Percentiles rank a stretch among this genome's conserved stretches.
phyloP scores from a whole-genome alignment of 2,888 invertebrate genomes.

The Conistra vaccinii region DNA sequence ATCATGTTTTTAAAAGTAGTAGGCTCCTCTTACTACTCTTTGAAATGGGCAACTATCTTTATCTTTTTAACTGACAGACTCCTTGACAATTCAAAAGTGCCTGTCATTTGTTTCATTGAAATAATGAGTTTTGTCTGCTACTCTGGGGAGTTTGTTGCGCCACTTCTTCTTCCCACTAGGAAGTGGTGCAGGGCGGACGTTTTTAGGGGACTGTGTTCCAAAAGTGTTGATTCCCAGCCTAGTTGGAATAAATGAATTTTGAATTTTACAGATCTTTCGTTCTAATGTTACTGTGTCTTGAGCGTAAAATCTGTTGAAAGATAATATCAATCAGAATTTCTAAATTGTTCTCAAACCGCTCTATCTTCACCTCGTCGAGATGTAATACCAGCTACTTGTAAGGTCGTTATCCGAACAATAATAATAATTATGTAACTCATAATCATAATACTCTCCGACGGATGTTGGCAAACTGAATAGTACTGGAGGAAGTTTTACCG shows the following conservation, averaged over 20 bases:
- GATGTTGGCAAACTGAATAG: slow-evolving; percentile 70
- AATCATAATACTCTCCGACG: slow-evolving; percentile 64
- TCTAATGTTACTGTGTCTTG: too few species aligned
- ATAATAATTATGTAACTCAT: slow-evolving; percentile 43
- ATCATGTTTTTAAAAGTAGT: not conserved
- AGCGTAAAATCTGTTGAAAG: too few species aligned
- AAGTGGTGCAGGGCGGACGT: too few species aligned
- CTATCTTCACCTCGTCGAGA: not conserved
- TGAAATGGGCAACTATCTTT: too few species aligned
- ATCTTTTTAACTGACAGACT: not conserved
- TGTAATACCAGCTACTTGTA: slow-evolving; percentile 8
- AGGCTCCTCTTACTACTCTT: too few species aligned
- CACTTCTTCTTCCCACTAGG: too few species aligned
- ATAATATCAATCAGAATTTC: too few species aligned
- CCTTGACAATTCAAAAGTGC: not conserved
- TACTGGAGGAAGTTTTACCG: slow-evolving; percentile 72
- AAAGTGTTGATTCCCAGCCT: too few species aligned
- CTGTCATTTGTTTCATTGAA: not conserved
- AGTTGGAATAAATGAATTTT: too few species aligned
- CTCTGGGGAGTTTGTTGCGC: too few species aligned
- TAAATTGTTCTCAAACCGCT: not conserved
- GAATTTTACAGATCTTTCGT: too few species aligned
- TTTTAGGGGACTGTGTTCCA: too few species aligned
- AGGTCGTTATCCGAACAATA: slow-evolving; percentile 30
- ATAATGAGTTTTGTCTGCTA: not conserved